Percentiles rank a stretch among this genome's conserved stretches.
Evolutionary conservation across 2,797 vertebrate species (phyloP).

Genomic region (Malurus leucopterus): DNA sequence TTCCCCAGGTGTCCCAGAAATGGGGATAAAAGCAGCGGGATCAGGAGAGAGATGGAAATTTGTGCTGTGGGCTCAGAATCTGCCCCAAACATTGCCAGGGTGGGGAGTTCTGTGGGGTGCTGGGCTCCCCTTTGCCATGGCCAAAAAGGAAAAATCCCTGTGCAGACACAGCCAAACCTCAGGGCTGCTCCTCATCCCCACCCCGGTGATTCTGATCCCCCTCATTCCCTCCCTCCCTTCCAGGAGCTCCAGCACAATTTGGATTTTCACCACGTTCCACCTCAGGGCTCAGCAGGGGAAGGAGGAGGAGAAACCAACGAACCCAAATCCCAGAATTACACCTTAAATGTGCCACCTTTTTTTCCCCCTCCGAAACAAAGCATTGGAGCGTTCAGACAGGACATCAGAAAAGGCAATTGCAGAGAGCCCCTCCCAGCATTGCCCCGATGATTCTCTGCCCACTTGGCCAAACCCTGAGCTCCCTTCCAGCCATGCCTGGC

Average conservation of each 20-base stretch:
- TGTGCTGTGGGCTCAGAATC: background rate
- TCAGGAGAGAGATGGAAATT: background rate
- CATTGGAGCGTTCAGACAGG: background rate
- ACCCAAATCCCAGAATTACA: background rate
- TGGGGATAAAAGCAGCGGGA: background rate
- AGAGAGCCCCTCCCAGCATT: slow-evolving; percentile 34
- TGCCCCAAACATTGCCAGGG: background rate
- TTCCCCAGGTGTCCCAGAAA: background rate
- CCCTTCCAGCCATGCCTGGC: slow-evolving; percentile 59
- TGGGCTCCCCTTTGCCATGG: background rate
- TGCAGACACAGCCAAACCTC: background rate
- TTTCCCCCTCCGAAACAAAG: background rate
- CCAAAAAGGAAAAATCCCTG: background rate
- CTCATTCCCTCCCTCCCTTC: background rate
- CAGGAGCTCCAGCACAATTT: background rate
- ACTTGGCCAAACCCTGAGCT: slow-evolving; percentile 21
- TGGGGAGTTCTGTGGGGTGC: background rate
- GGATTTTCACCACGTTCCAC: background rate
- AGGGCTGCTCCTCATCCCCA: background rate
- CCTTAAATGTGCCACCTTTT: background rate
- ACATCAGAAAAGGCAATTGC: slow-evolving; percentile 17
- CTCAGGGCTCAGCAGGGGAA: background rate
- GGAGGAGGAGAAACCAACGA: background rate
- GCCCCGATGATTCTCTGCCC: background rate
- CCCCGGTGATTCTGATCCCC: rapidly evolving